Evolutionary conservation across 2,113 vertebrate genomes (phyloP).

Genomic region (Aviceda subcristata): DNA sequence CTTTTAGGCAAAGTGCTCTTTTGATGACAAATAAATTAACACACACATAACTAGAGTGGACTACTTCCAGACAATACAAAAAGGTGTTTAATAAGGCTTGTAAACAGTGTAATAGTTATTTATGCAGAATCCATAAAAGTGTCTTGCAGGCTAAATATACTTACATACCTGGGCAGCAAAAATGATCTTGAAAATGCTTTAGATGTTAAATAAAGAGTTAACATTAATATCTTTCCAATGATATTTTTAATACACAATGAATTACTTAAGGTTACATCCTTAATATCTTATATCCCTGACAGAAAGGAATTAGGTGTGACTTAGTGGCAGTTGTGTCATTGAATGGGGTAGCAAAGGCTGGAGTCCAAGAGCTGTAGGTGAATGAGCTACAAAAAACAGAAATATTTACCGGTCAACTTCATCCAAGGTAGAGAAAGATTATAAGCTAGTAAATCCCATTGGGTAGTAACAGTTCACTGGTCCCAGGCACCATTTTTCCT

Average conservation of each 20-base stretch:
- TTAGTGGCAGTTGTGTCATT: constrained; percentile 89
- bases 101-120: constrained; percentile 75
- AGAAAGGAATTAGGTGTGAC: constrained; percentile 82
- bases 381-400: constrained; percentile 84
- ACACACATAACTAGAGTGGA: constrained; percentile 76
- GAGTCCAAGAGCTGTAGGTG: constrained; percentile 86
- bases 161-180: constrained; percentile 72
- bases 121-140: constrained; percentile 76
- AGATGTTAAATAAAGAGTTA: constrained; percentile 76
- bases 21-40: constrained; percentile 85
- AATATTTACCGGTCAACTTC: constrained; percentile 60
- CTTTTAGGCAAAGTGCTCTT: constrained; percentile 84
- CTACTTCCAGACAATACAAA: constrained; percentile 82
- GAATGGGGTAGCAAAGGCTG: constrained; percentile 87
- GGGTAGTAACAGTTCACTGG: neutral
- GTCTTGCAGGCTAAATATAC: constrained; percentile 79
- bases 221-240: constrained; percentile 68
- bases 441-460: neutral
- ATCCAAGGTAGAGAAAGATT: neutral
- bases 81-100: constrained; percentile 73
- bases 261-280: constrained; percentile 67
- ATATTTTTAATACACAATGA: constrained; percentile 69
- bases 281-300: constrained; percentile 74
- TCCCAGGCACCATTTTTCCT: neutral
- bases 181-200: constrained; percentile 66